These are phyloP conservation scores for Drosophila tani DNA, from an alignment of 1,140 invertebrate genomes.

Conservation along the genomic window DNA sequence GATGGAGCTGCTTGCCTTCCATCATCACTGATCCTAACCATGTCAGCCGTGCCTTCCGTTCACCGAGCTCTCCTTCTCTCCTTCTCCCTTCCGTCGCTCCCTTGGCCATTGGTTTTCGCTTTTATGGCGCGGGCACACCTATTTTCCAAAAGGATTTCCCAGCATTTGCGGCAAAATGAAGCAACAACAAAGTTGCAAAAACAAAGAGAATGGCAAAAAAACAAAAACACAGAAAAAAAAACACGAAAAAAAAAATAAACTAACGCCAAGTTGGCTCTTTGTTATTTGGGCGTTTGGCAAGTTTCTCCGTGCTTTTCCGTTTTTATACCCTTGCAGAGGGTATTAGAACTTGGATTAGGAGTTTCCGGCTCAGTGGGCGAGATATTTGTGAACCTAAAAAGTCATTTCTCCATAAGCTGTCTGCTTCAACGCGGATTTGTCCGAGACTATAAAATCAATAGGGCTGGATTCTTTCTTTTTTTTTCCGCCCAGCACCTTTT, in stretches of 20 bases:
- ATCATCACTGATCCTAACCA: conserved; percentile 49
- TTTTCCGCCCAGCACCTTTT: conserved; percentile 6
- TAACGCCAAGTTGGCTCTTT: conserved; percentile 61
- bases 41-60: conserved; percentile 28
- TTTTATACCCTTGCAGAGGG: conserved; percentile 46
- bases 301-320: conserved; percentile 40
- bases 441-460: conserved; percentile 40
- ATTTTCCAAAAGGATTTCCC: conserved; percentile 77
- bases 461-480: conserved; percentile 17
- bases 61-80: conserved; percentile 13
- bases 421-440: conserved; percentile 48
- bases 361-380: conserved; percentile 46
- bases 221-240: conserved; percentile 11
- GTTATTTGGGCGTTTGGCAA: conserved; percentile 53
- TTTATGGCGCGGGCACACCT: conserved; percentile 73
- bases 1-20: conserved; percentile 2
- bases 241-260: conserved; percentile 14
- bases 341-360: conserved; percentile 51
- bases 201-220: conserved; percentile 38
- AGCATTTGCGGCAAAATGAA: conserved; percentile 69
- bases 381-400: conserved; percentile 40
- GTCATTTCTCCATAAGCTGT: conserved; percentile 49
- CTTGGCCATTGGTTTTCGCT: conserved; percentile 63
- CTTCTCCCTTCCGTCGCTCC: conserved; percentile 21
- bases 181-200: conserved; percentile 54